Percentiles rank a stretch among this genome's conserved stretches.
Conservation (phyloP, 2,888 invertebrate genomes). For the Ectobius pallidus region DNA sequence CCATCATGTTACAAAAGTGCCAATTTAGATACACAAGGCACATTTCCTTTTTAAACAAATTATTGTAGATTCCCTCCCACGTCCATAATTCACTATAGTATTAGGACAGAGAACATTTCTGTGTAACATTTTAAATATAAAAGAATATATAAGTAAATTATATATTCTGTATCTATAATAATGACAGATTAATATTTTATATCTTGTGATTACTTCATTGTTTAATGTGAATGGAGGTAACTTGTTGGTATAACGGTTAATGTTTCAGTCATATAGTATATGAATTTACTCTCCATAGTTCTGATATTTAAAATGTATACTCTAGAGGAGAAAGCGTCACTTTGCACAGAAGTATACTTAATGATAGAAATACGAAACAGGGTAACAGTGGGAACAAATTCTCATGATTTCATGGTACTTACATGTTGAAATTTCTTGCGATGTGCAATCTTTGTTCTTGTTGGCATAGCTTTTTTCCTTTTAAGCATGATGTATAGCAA, state of each 20-base stretch:
- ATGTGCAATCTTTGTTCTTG: constrained; percentile 14
- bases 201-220: constrained; percentile 19
- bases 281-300: constrained; percentile 30
- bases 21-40: background rate
- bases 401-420: constrained; percentile 5
- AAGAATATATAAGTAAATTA: background rate
- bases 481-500: too few species aligned
- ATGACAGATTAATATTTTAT: background rate
- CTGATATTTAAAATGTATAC: background rate
- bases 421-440: constrained; percentile 3
- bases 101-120: background rate
- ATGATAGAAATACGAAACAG: constrained; percentile 12
- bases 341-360: constrained; percentile 7
- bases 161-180: background rate
- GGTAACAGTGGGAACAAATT: constrained; percentile 26
- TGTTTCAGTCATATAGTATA: constrained; percentile 35
- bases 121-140: background rate
- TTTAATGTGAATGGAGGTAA: constrained; percentile 7
- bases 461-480: background rate
- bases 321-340: background rate
- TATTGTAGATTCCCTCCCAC: background rate
- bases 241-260: constrained; percentile 17
- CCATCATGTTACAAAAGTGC: background rate
- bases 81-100: background rate
- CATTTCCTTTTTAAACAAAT: background rate